Conservation (phyloP, 2,797 vertebrate species). For the Sebastes trivittatus region DNA sequence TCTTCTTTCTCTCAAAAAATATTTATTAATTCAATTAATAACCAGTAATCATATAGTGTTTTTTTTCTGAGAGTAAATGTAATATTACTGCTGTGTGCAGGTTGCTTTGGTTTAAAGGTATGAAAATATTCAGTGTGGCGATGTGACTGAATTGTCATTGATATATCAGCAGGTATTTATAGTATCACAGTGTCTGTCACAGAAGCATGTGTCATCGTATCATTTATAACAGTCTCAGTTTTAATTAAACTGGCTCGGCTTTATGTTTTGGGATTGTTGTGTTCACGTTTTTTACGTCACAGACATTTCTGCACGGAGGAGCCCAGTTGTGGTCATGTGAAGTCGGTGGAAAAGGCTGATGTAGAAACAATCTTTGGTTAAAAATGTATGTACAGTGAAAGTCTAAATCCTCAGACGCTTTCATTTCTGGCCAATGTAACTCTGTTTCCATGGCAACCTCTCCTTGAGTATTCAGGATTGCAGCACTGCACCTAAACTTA, state of each 20-base stretch:
- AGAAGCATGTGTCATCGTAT: constrained; percentile 13
- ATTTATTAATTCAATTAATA: neutral
- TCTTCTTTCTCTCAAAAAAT: neutral
- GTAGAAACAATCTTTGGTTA: constrained; percentile 80
- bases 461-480: constrained; percentile 81
- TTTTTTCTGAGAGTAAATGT: neutral
- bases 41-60: neutral
- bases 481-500: constrained; percentile 84
- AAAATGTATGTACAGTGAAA: constrained; percentile 84
- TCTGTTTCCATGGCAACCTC: constrained; percentile 87
- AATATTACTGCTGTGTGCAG: neutral
- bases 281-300: neutral
- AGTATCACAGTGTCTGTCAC: neutral
- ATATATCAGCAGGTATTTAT: constrained; percentile 10
- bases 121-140: neutral
- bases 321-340: constrained; percentile 29
- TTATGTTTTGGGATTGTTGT: neutral
- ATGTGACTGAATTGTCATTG: constrained; percentile 8
- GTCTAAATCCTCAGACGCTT: constrained; percentile 81
- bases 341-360: constrained; percentile 59
- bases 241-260: neutral
- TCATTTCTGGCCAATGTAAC: constrained; percentile 84
- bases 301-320: constrained; percentile 8
- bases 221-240: neutral
- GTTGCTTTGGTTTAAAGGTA: neutral